Percentiles rank a stretch among this genome's conserved stretches.
Conservation (phyloP, 2,797 vertebrate genomes). For the Eidolon dupreanum region DNA sequence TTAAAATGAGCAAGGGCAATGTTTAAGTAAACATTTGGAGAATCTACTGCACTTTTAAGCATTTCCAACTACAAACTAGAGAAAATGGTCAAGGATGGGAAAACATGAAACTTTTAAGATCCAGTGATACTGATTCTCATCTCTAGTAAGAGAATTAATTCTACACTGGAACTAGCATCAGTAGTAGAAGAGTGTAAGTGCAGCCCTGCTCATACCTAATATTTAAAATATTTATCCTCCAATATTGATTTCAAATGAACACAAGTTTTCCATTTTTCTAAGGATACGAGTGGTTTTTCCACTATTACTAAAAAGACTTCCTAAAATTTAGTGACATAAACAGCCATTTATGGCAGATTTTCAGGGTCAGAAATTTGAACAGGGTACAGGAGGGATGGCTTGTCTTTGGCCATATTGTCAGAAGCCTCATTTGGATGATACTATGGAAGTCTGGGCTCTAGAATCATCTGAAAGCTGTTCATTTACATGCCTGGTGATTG, state of each 20-base stretch:
- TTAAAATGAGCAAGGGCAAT: not conserved
- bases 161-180: not conserved
- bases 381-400: not conserved
- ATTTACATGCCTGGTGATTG: not conserved
- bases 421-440: not conserved
- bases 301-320: not conserved
- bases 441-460: not conserved
- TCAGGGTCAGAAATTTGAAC: not conserved
- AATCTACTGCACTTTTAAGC: conserved; percentile 36
- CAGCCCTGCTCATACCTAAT: not conserved
- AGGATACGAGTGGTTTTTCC: not conserved
- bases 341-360: not conserved
- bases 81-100: not conserved
- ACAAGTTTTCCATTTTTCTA: not conserved
- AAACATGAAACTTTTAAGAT: not conserved
- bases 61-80: not conserved
- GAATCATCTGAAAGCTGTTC: not conserved
- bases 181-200: not conserved
- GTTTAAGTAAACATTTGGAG: conserved; percentile 42
- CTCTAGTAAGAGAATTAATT: not conserved
- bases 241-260: not conserved
- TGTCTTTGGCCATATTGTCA: not conserved
- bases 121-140: not conserved
- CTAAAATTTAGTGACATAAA: not conserved
- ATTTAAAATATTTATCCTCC: not conserved